Percentiles rank a stretch among this genome's conserved stretches.
Evolutionary conservation across 2,113 vertebrate species (phyloP).

Genomic region (Colossoma macropomum): DNA sequence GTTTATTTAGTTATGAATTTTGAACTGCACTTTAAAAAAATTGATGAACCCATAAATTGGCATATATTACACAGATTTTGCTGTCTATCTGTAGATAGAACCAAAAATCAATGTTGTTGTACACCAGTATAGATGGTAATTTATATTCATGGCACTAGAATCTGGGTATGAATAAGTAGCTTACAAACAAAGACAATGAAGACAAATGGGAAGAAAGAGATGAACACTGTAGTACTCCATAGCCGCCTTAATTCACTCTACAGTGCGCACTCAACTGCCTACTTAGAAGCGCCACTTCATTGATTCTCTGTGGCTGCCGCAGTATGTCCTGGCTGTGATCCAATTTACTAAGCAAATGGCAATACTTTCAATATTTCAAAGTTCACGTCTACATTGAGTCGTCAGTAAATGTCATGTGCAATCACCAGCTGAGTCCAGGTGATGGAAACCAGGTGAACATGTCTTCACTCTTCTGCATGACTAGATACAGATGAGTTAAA

Average conservation of each 20-base stretch:
- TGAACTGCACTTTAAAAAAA: too few relatives aligned
- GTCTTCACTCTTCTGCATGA: background rate
- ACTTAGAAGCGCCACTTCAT: slow-evolving; percentile 22
- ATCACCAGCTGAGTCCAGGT: background rate
- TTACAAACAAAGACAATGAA: background rate
- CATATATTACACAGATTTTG: too few relatives aligned
- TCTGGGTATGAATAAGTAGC: background rate
- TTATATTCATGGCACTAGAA: background rate
- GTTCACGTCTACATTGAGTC: slow-evolving; percentile 45
- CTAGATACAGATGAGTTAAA: background rate
- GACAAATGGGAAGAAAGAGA: background rate
- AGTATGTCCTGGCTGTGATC: slow-evolving; percentile 35
- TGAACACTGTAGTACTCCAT: slow-evolving; percentile 41
- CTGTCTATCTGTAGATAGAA: slow-evolving; percentile 5
- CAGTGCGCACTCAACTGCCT: slow-evolving; percentile 3
- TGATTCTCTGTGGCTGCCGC: slow-evolving; percentile 28
- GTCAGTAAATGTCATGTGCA: slow-evolving; percentile 53
- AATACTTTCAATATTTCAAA: slow-evolving; percentile 63
- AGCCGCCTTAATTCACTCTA: background rate
- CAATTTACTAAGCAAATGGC: slow-evolving; percentile 60
- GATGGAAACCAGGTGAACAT: slow-evolving; percentile 6
- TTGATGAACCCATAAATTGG: too few relatives aligned
- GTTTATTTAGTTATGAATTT: too few relatives aligned
- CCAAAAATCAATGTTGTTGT: background rate
- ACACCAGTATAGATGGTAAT: background rate